phyloP scores from a whole-genome alignment of 2,113 vertebrate genomes.

The Mastomys natalensis region DNA sequence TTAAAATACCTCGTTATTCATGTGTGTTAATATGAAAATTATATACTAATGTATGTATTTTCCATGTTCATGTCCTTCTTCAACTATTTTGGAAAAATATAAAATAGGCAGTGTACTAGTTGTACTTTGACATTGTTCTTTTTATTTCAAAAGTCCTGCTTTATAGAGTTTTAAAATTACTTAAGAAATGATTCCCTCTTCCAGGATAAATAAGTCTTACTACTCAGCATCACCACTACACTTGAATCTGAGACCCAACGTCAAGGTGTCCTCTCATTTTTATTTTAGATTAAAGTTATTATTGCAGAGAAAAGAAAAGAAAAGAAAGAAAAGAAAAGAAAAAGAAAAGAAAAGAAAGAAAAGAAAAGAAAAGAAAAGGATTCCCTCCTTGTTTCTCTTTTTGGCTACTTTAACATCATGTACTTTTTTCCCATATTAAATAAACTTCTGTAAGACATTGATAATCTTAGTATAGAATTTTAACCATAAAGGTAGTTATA shows the following conservation, averaged over 20 bases:
- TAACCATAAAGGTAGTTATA: background rate
- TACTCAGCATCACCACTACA: too few relatives aligned
- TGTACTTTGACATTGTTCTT: background rate
- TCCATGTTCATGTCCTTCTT: background rate
- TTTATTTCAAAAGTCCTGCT: background rate
- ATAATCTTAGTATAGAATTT: background rate
- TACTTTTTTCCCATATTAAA: background rate
- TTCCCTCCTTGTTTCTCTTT: background rate
- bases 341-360: too few relatives aligned
- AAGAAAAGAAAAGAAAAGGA: background rate
- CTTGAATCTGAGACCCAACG: too few relatives aligned
- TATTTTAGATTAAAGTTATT: too few relatives aligned
- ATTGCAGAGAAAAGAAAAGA: background rate
- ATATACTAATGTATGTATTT: background rate
- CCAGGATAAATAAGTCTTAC: too few relatives aligned
- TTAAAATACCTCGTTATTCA: conserved; percentile 21
- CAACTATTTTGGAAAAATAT: background rate
- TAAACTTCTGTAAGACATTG: background rate
- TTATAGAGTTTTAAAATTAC: background rate
- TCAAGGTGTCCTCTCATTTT: too few relatives aligned
- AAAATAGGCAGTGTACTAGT: background rate
- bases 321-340: too few relatives aligned
- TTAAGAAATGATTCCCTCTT: background rate
- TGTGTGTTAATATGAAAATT: conserved; percentile 13
- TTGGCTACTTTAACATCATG: background rate